A percentile compares a stretch with the other conserved stretches of the same genome.
These are phyloP conservation scores for Anthophora plumipes DNA, from an alignment of 2,888 invertebrate genomes.

Conservation along the genomic window DNA sequence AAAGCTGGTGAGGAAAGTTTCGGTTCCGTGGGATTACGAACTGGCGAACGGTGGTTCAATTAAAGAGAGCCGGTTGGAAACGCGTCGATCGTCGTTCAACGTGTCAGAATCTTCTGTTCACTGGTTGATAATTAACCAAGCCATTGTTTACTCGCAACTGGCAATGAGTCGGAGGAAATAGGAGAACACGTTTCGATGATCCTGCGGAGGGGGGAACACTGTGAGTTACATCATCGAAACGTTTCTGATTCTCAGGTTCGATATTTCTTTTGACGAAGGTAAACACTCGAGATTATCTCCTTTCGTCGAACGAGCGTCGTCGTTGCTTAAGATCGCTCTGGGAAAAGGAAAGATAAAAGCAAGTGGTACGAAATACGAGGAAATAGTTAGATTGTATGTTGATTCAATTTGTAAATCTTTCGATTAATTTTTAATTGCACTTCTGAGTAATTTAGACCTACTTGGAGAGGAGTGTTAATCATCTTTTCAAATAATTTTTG, in stretches of 20 bases:
- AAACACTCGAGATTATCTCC: not conserved
- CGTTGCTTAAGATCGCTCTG: not conserved
- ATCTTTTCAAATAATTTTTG: too few species aligned
- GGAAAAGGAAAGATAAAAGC: not conserved
- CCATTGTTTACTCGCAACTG: not conserved
- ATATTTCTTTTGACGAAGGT: not conserved
- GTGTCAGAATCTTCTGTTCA: not conserved
- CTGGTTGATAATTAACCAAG: not conserved
- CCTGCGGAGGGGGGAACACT: not conserved
- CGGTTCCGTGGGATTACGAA: constrained; percentile 42
- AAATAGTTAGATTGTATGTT: too few species aligned
- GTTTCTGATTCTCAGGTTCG: not conserved
- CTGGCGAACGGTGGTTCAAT: constrained; percentile 12
- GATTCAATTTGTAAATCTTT: too few species aligned
- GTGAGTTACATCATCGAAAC: not conserved
- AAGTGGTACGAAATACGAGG: too few species aligned
- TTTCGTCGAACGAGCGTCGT: too few species aligned
- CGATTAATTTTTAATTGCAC: too few species aligned
- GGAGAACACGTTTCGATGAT: not conserved
- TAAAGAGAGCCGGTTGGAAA: not conserved
- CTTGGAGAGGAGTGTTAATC: too few species aligned
- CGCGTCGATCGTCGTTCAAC: constrained; percentile 3
- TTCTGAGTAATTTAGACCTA: too few species aligned
- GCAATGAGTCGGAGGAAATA: not conserved
- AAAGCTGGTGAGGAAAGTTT: constrained; percentile 36